Percentiles rank a stretch among this genome's conserved stretches.
Evolutionary conservation across 2,113 vertebrate genomes (phyloP).

Genomic region (Heterochromis multidens): DNA sequence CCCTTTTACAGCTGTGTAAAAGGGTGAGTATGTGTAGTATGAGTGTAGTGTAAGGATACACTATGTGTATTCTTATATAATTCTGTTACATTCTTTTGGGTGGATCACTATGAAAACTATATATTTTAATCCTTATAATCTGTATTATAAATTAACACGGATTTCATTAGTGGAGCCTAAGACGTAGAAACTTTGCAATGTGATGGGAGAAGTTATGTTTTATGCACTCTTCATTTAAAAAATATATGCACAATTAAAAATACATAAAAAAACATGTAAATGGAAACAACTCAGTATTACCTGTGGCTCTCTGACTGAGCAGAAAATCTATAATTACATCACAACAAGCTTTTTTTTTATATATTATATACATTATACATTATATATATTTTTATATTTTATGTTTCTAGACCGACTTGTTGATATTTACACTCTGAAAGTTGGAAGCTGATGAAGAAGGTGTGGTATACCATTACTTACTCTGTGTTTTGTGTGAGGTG

Average conservation of each 20-base stretch:
- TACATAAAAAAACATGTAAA: too few relatives aligned
- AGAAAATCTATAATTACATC: not conserved
- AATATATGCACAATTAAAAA: too few relatives aligned
- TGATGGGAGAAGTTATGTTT: not conserved
- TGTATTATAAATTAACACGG: too few relatives aligned
- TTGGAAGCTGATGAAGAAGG: not conserved
- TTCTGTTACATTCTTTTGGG: not conserved
- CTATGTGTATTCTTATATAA: not conserved
- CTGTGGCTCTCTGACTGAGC: not conserved
- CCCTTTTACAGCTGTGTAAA: too few relatives aligned
- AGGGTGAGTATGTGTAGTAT: too few relatives aligned
- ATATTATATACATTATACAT: not conserved
- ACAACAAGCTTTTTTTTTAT: not conserved
- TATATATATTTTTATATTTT: not conserved
- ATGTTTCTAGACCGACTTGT: not conserved
- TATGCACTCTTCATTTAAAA: too few relatives aligned
- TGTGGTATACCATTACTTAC: constrained; percentile 20
- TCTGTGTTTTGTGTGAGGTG: not conserved
- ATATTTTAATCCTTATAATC: too few relatives aligned
- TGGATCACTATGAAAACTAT: not conserved
- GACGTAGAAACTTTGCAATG: not conserved
- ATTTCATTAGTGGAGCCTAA: too few relatives aligned
- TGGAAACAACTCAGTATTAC: not conserved
- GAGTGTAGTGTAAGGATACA: too few relatives aligned
- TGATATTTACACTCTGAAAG: not conserved